Evolutionary conservation across 2,113 vertebrate genomes (phyloP).

Genomic region (Scomber colias): DNA sequence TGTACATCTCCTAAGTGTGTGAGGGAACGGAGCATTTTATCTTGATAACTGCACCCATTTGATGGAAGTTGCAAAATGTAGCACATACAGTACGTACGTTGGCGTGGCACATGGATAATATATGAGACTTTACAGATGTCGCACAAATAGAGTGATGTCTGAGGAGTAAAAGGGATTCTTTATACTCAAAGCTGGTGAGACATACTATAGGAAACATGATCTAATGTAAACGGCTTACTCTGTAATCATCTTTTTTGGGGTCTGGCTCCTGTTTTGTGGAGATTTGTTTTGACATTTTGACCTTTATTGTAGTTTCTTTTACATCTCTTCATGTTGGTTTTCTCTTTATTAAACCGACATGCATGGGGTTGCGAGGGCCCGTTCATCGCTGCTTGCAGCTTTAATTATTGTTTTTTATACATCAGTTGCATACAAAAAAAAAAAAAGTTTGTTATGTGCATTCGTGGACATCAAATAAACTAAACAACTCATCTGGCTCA

Average conservation of each 20-base stretch:
- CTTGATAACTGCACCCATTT: slow-evolving; percentile 63
- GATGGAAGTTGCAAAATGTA: slow-evolving; percentile 55
- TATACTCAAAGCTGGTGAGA: background rate
- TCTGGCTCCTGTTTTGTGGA: background rate
- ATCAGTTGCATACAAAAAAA: no score
- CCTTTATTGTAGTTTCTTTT: no score
- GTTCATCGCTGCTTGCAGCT: no score
- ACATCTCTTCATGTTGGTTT: no score
- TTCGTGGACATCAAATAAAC: no score
- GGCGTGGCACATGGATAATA: background rate
- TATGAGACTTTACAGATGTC: slow-evolving; percentile 6
- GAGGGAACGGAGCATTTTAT: slow-evolving; percentile 53
- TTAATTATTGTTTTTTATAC: no score
- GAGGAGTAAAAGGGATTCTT: background rate
- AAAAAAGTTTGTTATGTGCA: no score
- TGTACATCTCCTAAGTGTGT: slow-evolving; percentile 60
- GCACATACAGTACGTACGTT: background rate
- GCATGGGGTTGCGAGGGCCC: no score
- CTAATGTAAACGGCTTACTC: background rate
- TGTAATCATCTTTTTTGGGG: background rate
- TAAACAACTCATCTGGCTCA: background rate
- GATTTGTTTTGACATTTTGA: background rate
- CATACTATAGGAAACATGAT: background rate
- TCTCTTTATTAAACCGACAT: no score
- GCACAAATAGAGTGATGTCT: background rate